Evolutionary conservation across 2,797 vertebrate species (phyloP).

Genomic region (Gymnocypris eckloni): DNA sequence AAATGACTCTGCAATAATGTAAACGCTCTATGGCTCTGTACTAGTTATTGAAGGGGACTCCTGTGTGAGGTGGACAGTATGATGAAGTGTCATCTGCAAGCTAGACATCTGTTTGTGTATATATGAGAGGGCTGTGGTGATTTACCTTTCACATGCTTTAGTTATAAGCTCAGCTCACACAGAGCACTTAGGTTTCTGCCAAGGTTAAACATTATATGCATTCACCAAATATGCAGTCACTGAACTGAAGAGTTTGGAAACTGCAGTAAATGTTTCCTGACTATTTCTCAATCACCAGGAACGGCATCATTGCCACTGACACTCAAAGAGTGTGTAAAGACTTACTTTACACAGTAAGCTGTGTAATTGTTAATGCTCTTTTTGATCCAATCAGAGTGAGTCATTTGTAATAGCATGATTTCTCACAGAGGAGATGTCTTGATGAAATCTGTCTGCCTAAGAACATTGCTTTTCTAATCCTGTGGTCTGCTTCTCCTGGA

Average conservation of each 20-base stretch:
- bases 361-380: constrained; percentile 19
- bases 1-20: constrained; percentile 35
- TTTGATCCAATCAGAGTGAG: constrained; percentile 21
- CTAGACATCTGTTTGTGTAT: constrained; percentile 46
- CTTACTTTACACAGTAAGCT: neutral
- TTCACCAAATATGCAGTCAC: constrained; percentile 27
- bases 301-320: constrained; percentile 8
- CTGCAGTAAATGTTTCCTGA: constrained; percentile 9
- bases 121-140: constrained; percentile 24
- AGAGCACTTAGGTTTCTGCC: constrained; percentile 19
- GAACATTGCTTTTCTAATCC: constrained; percentile 48
- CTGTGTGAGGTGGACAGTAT: constrained; percentile 32
- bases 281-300: neutral
- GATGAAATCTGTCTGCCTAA: neutral
- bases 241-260: neutral
- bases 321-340: constrained; percentile 18
- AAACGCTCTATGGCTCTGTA: constrained; percentile 25
- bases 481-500: constrained; percentile 42
- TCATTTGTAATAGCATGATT: neutral
- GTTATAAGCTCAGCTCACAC: constrained; percentile 24
- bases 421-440: neutral
- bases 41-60: constrained; percentile 15
- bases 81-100: constrained; percentile 46
- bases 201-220: constrained; percentile 5
- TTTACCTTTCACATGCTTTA: constrained; percentile 34